Evolutionary conservation across 1,140 invertebrate species (phyloP).

Genomic region (Melipona quadrifasciata): DNA sequence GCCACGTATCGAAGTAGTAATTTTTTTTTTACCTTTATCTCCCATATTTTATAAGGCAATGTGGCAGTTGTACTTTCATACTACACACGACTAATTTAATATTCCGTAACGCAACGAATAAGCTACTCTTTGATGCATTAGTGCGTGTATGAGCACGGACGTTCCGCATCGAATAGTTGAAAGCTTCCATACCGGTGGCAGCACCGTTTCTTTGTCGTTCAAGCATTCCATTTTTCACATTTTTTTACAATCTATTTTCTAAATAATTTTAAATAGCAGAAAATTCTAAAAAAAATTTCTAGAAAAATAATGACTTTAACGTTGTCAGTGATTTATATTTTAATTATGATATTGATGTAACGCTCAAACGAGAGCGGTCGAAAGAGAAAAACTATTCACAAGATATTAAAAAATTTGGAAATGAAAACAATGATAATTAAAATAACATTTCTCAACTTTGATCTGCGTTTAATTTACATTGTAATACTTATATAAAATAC

Average conservation of each 20-base stretch:
- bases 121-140: conserved; percentile 7
- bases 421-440: background rate
- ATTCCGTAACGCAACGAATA: conserved; percentile 27
- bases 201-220: background rate
- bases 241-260: background rate
- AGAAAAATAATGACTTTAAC: background rate
- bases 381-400: background rate
- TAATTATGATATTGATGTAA: background rate
- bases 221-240: background rate
- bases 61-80: conserved; percentile 53
- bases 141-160: background rate
- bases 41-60: conserved; percentile 55
- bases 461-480: background rate
- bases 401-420: background rate
- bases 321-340: background rate
- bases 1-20: background rate
- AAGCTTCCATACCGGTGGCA: background rate
- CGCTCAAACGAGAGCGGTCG: background rate
- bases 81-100: conserved; percentile 47
- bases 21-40: conserved; percentile 60
- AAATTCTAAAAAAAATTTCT: background rate
- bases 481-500: background rate
- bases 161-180: conserved; percentile 23
- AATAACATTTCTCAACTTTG: background rate
- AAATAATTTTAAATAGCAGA: background rate